phyloP scores from a whole-genome alignment of 2,797 vertebrate genomes.

The Gastrophryne carolinensis region DNA sequence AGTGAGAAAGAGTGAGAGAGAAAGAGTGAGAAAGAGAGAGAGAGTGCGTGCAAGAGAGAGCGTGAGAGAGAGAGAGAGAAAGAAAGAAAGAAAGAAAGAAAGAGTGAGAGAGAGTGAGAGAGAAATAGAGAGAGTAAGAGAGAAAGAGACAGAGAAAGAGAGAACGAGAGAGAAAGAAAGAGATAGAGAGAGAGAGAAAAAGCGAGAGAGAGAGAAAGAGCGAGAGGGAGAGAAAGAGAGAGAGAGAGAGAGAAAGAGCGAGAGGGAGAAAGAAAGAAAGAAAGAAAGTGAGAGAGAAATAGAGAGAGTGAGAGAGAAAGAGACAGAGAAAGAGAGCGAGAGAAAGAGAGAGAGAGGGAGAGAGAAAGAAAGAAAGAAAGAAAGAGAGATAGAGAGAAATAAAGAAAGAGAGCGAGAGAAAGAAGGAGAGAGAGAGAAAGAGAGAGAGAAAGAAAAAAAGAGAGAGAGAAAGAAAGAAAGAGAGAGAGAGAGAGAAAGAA shows the following conservation, averaged over 20 bases:
- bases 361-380: not conserved
- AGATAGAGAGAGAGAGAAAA: not conserved
- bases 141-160: not conserved
- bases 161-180: not conserved
- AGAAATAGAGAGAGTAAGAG: not conserved
- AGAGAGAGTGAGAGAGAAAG: not conserved
- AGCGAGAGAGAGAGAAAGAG: not conserved
- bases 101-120: not conserved
- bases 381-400: not conserved
- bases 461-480: not conserved
- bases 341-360: not conserved
- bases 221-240: not conserved
- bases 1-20: too few species aligned
- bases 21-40: too few species aligned
- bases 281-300: not conserved
- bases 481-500: not conserved
- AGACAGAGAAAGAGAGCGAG: not conserved
- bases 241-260: not conserved
- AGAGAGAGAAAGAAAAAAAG: not conserved
- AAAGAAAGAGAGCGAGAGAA: not conserved
- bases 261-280: not conserved
- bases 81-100: not conserved
- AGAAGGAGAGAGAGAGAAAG: too few species aligned
- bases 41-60: too few species aligned
- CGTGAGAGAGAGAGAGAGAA: not conserved